These are phyloP conservation scores for Discoglossus pictus DNA, from an alignment of 2,797 vertebrate genomes.

Conservation along the genomic window DNA sequence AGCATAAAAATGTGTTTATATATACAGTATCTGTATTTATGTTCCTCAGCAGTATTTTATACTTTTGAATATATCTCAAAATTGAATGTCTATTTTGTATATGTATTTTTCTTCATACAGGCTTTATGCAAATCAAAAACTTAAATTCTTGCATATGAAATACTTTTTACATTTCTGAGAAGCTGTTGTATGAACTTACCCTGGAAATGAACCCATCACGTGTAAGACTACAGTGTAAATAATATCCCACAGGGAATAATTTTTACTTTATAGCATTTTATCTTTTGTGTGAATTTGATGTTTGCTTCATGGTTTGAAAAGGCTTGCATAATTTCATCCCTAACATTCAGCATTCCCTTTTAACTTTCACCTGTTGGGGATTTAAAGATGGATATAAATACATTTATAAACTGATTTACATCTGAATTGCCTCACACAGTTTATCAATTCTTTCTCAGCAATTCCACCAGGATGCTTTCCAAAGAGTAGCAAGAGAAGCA, in stretches of 20 bases:
- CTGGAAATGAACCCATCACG: background rate
- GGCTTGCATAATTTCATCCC: constrained; percentile 8
- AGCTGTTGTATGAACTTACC: background rate
- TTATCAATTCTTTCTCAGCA: constrained; percentile 20
- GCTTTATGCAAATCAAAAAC: too few species aligned
- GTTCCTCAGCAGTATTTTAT: too few species aligned
- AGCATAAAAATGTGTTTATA: too few species aligned
- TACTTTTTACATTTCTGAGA: background rate
- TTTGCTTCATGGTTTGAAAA: constrained; percentile 20
- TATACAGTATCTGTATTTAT: too few species aligned
- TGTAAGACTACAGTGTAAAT: background rate
- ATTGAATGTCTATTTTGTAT: too few species aligned
- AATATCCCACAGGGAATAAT: background rate
- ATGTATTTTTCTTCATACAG: too few species aligned
- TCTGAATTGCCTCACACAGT: constrained; percentile 24
- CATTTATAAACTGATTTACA: constrained; percentile 31
- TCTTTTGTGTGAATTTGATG: constrained; percentile 15
- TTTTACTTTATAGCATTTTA: constrained; percentile 1
- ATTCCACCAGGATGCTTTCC: constrained; percentile 18
- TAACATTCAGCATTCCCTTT: constrained; percentile 10
- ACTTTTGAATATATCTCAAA: too few species aligned
- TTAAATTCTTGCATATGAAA: too few species aligned
- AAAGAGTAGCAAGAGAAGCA: constrained; percentile 9
- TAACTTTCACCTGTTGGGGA: constrained; percentile 22
- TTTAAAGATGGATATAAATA: constrained; percentile 32